Evolutionary conservation across 2,888 invertebrate genomes (phyloP).

Genomic region (Aphodius granarius): DNA sequence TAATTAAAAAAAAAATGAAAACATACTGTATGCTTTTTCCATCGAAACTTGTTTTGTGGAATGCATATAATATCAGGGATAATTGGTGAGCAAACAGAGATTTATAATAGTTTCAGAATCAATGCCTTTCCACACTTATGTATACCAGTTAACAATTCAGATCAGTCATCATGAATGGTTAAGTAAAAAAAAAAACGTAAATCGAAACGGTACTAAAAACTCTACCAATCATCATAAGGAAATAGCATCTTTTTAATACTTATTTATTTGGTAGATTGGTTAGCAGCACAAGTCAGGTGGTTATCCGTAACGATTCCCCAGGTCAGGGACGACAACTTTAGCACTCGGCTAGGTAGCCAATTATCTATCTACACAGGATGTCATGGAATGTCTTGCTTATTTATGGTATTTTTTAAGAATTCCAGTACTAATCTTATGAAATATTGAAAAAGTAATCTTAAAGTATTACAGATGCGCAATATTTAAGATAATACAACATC

Average conservation of each 20-base stretch:
- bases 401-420: not conserved
- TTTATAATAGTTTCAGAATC: not conserved
- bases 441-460: no score
- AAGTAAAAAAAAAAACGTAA: not conserved
- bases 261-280: not conserved
- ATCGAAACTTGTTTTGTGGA: not conserved
- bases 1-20: not conserved
- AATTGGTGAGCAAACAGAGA: not conserved
- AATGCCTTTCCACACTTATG: not conserved
- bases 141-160: not conserved
- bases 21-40: not conserved
- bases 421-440: no score
- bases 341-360: not conserved
- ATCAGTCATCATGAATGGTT: not conserved
- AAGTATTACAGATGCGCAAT: not conserved
- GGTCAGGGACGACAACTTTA: not conserved
- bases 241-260: not conserved
- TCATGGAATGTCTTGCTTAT: not conserved
- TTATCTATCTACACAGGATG: not conserved
- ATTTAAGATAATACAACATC: not conserved
- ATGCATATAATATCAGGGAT: not conserved
- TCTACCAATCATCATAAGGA: not conserved
- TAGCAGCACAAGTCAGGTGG: not conserved
- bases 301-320: not conserved
- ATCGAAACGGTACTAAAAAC: not conserved